Conservation (phyloP, 1,140 invertebrate genomes). For the Bombus huntii region DNA sequence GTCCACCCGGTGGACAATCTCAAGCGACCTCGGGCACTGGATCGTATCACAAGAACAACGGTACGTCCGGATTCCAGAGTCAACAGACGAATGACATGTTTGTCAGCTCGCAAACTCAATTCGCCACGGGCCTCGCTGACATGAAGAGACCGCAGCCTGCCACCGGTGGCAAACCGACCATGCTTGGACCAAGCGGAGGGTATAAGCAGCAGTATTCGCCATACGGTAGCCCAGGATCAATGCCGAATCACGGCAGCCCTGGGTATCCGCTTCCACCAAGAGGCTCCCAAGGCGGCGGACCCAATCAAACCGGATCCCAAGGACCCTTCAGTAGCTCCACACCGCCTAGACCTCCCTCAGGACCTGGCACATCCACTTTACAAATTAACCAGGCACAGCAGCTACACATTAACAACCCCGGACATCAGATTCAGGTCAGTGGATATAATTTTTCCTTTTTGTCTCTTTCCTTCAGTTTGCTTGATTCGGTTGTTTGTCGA, state of each 20-base stretch:
- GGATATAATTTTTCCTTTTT: not conserved
- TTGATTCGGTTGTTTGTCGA: not conserved
- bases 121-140: constrained; percentile 72
- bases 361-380: constrained; percentile 84
- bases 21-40: constrained; percentile 61
- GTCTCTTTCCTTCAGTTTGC: too few species aligned
- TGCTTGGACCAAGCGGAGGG: constrained; percentile 75
- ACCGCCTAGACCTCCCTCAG: constrained; percentile 86
- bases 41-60: constrained; percentile 81
- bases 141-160: constrained; percentile 82
- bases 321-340: constrained; percentile 84
- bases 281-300: constrained; percentile 76
- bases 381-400: constrained; percentile 94
- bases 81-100: constrained; percentile 80
- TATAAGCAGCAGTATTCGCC: constrained; percentile 87
- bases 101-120: constrained; percentile 73
- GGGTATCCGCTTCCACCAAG: constrained; percentile 85
- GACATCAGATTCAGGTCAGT: constrained; percentile 89
- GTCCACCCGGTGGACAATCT: constrained; percentile 67
- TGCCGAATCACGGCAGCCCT: constrained; percentile 85
- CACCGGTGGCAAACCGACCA: constrained; percentile 76
- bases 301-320: constrained; percentile 75
- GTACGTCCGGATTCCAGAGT: constrained; percentile 76
- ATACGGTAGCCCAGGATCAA: constrained; percentile 85
- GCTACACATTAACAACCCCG: constrained; percentile 91